phyloP scores from a whole-genome alignment of 2,888 invertebrate species.

The Perizoma affinitatum region DNA sequence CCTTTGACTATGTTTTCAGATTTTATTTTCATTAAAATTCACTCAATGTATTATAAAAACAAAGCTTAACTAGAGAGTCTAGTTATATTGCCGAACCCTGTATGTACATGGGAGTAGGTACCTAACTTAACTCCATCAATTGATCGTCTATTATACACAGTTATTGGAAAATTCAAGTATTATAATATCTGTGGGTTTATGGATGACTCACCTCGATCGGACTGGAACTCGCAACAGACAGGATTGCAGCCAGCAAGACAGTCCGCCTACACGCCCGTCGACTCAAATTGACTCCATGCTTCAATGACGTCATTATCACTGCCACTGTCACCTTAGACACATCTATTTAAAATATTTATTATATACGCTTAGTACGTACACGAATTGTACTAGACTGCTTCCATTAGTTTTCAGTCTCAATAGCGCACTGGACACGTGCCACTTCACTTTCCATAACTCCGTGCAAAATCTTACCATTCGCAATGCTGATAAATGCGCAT shows the following conservation, averaged over 20 bases:
- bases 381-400: neutral
- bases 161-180: no score
- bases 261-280: conserved; percentile 87
- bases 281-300: conserved; percentile 88
- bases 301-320: conserved; percentile 82
- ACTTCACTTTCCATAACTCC: conserved; percentile 5
- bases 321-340: conserved; percentile 54
- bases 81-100: no score
- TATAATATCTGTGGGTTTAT: no score
- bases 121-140: no score
- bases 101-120: no score
- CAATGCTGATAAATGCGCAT: conserved; percentile 57
- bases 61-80: no score
- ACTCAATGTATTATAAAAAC: no score
- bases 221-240: conserved; percentile 53
- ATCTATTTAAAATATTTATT: conserved; percentile 43
- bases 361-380: conserved; percentile 6
- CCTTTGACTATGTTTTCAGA: no score
- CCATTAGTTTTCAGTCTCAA: conserved; percentile 22
- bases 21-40: no score
- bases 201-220: conserved; percentile 70
- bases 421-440: conserved; percentile 20
- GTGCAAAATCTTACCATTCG: conserved; percentile 53
- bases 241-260: conserved; percentile 48
- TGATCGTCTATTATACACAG: no score